Evolutionary conservation across 2,113 vertebrate species (phyloP).

Genomic region (Syrmaticus mikado): DNA sequence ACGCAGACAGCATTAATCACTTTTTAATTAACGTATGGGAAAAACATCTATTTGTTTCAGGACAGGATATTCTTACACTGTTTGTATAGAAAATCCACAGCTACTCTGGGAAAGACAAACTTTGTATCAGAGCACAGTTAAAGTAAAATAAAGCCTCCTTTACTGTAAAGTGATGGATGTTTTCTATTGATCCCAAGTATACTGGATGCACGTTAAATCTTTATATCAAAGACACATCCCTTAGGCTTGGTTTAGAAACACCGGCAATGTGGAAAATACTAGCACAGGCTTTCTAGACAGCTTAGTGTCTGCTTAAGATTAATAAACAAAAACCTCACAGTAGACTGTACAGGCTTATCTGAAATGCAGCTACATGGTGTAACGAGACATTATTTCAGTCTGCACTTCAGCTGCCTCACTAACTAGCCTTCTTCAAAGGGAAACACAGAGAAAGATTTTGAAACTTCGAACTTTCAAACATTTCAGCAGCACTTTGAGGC

Average conservation of each 20-base stretch:
- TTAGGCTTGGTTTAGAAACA: not conserved
- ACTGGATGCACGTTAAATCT: not conserved
- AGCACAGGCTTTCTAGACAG: not conserved
- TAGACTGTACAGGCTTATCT: not conserved
- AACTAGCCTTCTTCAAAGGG: not conserved
- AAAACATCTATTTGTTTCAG: conserved; percentile 21
- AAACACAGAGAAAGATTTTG: not conserved
- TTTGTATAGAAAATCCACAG: conserved; percentile 43
- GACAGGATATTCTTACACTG: not conserved
- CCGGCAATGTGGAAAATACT: conserved; percentile 9
- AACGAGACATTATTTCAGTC: not conserved
- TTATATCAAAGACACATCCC: not conserved
- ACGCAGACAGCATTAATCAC: not conserved
- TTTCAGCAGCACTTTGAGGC: not conserved
- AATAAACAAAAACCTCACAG: not conserved
- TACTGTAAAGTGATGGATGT: not conserved
- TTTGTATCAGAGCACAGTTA: conserved; percentile 13
- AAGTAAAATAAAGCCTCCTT: conserved; percentile 18
- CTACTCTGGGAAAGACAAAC: conserved; percentile 41
- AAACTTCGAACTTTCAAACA: not conserved
- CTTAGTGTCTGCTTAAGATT: not conserved
- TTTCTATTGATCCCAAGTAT: conserved; percentile 10
- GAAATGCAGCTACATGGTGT: not conserved
- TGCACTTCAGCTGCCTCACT: not conserved
- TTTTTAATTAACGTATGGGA: not conserved